These are phyloP conservation scores for Coendou prehensilis DNA, from an alignment of 2,797 vertebrate genomes.

Conservation along the genomic window DNA sequence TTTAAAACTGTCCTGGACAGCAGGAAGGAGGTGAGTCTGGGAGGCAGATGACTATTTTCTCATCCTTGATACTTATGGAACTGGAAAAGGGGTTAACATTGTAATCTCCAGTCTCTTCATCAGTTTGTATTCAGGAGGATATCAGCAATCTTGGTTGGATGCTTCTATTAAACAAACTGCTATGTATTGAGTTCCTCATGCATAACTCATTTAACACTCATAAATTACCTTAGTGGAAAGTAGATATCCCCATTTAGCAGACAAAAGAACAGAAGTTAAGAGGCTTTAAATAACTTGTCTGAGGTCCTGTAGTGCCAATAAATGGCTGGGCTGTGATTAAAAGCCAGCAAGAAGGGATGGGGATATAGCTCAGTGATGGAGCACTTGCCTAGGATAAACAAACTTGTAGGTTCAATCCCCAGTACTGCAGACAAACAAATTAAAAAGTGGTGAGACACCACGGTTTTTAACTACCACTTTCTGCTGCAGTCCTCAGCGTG, in stretches of 20 bases:
- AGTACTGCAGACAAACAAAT: neutral
- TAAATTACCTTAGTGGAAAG: neutral
- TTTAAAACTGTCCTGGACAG: conserved; percentile 91
- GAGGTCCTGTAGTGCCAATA: neutral
- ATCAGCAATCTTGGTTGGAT: neutral
- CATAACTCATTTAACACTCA: neutral
- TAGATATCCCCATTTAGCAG: neutral
- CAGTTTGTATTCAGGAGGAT: neutral
- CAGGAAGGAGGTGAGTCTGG: conserved; percentile 89
- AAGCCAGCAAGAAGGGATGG: neutral
- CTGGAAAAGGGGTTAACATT: neutral
- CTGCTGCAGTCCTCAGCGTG: accelerated
- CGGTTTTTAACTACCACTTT: neutral
- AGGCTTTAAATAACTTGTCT: neutral
- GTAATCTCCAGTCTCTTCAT: neutral
- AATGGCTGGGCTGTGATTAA: neutral
- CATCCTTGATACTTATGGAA: neutral
- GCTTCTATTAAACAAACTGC: neutral
- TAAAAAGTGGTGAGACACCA: neutral
- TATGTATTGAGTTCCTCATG: neutral
- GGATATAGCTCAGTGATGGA: neutral
- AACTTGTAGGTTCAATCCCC: neutral
- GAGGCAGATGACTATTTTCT: neutral
- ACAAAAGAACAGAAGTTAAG: conserved; percentile 14
- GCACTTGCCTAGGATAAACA: neutral